Conservation (phyloP, 1,140 invertebrate species). For the Zaprionus africanus region DNA sequence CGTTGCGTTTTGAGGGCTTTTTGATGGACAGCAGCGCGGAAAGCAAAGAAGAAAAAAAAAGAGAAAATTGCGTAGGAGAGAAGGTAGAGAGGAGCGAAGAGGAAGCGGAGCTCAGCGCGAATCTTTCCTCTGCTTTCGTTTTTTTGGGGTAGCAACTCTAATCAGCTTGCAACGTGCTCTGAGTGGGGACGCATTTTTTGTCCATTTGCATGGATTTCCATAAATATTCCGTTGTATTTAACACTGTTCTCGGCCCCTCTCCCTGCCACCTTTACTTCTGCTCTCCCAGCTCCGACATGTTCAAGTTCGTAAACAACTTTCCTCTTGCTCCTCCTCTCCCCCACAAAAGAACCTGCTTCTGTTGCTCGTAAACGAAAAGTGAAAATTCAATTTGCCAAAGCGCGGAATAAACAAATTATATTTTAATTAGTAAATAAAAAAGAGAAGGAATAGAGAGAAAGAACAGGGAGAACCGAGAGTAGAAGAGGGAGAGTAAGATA, state of each 20-base stretch:
- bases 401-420: constrained; percentile 66
- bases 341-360: too few species aligned
- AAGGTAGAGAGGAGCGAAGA: not conserved
- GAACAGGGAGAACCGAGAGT: not conserved
- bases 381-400: constrained; percentile 55
- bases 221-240: constrained; percentile 53
- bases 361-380: constrained; percentile 28
- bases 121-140: not conserved
- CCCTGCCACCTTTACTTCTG: not conserved
- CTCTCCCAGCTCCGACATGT: not conserved
- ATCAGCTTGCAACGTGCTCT: constrained; percentile 9
- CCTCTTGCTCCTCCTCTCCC: not conserved
- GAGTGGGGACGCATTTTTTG: not conserved
- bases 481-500: constrained; percentile 9
- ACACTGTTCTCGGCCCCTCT: not conserved
- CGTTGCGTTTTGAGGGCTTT: constrained; percentile 26
- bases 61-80: constrained; percentile 4
- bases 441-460: not conserved
- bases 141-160: not conserved
- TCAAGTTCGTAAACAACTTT: not conserved
- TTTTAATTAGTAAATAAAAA: constrained; percentile 60
- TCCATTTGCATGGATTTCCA: constrained; percentile 50
- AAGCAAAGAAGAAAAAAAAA: not conserved
- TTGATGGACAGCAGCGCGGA: constrained; percentile 26
- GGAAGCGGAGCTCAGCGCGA: not conserved